Percentiles rank a stretch among this genome's conserved stretches.
Conservation (phyloP, 2,888 invertebrate genomes). For the Calameuta pallipes region DNA sequence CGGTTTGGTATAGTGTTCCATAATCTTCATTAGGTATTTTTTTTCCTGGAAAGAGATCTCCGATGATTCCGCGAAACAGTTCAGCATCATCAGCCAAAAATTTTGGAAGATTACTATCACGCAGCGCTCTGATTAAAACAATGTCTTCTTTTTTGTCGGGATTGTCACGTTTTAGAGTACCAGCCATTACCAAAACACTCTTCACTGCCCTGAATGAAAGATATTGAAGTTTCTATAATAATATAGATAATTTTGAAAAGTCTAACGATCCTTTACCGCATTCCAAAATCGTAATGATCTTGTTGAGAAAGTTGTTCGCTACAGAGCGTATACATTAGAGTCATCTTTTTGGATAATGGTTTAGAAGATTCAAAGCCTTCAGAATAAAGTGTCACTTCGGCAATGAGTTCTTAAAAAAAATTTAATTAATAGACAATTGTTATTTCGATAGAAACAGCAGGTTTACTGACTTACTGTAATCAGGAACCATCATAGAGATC, state of each 20-base stretch:
- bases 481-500: constrained; percentile 93
- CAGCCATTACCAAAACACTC: constrained; percentile 93
- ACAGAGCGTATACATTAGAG: constrained; percentile 91
- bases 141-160: constrained; percentile 88
- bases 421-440: not conserved
- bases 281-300: constrained; percentile 93
- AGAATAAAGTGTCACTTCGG: constrained; percentile 92
- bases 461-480: constrained; percentile 74
- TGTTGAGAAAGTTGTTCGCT: constrained; percentile 93
- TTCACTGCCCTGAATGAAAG: constrained; percentile 80
- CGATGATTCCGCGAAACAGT: constrained; percentile 86
- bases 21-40: constrained; percentile 84
- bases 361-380: constrained; percentile 93
- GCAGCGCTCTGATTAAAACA: constrained; percentile 84
- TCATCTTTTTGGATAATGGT: constrained; percentile 90
- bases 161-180: constrained; percentile 85
- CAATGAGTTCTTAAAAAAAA: constrained; percentile 75
- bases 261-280: constrained; percentile 68
- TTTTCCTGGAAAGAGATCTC: constrained; percentile 90
- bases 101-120: constrained; percentile 92
- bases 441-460: not conserved
- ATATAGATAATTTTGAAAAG: not conserved
- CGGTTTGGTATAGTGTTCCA: constrained; percentile 77
- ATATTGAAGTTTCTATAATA: not conserved
- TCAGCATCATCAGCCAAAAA: constrained; percentile 87